Percentiles rank a stretch among this genome's conserved stretches.
These are phyloP conservation scores for Lepidochrysops patricia DNA, from an alignment of 2,888 invertebrate species.

Conservation along the genomic window DNA sequence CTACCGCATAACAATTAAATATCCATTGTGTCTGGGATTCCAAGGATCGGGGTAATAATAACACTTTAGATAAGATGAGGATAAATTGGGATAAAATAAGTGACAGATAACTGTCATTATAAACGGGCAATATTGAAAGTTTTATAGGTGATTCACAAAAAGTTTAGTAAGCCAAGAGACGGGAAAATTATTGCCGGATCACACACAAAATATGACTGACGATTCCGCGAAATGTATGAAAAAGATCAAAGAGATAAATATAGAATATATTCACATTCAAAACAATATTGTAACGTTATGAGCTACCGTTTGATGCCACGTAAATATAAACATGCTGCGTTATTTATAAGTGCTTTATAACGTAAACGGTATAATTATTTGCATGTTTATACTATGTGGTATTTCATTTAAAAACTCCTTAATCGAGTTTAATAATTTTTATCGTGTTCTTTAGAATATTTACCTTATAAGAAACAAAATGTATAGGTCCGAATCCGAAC, in stretches of 20 bases:
- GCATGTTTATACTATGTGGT: neutral
- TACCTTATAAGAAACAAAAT: too few species aligned
- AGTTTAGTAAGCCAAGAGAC: neutral
- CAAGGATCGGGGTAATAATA: too few species aligned
- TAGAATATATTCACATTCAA: neutral
- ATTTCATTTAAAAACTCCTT: too few species aligned
- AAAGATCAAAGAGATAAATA: neutral
- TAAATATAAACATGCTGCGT: neutral
- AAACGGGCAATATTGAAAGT: neutral
- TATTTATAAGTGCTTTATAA: neutral
- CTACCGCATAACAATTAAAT: too few species aligned
- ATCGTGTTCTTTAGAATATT: too few species aligned
- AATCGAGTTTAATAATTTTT: too few species aligned
- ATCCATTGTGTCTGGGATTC: too few species aligned
- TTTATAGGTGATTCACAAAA: neutral
- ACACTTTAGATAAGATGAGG: too few species aligned
- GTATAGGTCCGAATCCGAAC: too few species aligned
- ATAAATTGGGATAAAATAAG: too few species aligned
- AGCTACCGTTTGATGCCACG: neutral
- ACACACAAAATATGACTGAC: neutral
- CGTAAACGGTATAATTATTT: neutral
- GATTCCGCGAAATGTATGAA: neutral
- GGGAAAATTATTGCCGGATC: neutral
- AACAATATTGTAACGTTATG: conserved; percentile 1
- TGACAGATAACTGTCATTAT: neutral